Conservation (phyloP, 2,113 vertebrate genomes). For the Gnathonemus longibarbis region DNA sequence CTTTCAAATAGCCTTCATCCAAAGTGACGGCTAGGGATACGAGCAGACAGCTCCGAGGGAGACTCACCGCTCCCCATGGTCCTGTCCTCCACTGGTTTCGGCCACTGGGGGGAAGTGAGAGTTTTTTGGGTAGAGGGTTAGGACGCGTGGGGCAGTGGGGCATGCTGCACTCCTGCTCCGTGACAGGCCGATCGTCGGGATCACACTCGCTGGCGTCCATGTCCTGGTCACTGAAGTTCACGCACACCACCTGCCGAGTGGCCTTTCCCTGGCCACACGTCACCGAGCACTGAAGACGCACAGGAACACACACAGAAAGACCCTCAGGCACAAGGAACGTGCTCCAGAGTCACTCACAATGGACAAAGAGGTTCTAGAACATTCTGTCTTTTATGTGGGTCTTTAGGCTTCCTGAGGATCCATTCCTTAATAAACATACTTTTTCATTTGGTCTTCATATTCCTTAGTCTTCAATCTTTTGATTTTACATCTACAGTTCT, state of each 20-base stretch:
- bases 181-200: slow-evolving; percentile 74
- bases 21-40: neutral
- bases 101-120: slow-evolving; percentile 41
- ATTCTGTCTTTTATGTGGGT: neutral
- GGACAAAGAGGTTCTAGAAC: neutral
- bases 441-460: neutral
- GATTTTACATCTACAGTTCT: neutral
- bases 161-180: slow-evolving; percentile 86
- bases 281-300: slow-evolving; percentile 77
- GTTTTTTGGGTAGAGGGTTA: slow-evolving; percentile 58
- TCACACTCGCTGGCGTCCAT: slow-evolving; percentile 80
- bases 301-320: slow-evolving; percentile 6
- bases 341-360: neutral
- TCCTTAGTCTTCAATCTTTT: neutral
- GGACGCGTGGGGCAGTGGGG: slow-evolving; percentile 75
- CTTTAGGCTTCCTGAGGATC: neutral
- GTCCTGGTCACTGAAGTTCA: slow-evolving; percentile 83
- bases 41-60: neutral
- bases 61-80: slow-evolving; percentile 95
- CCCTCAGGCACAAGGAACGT: neutral
- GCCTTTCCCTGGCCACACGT: slow-evolving; percentile 90
- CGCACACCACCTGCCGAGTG: slow-evolving; percentile 80
- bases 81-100: slow-evolving; percentile 85
- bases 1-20: neutral
- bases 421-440: neutral